Base-by-base conservation (phyloP, 2,888 invertebrate species). In the Aricia artaxerxes region DNA sequence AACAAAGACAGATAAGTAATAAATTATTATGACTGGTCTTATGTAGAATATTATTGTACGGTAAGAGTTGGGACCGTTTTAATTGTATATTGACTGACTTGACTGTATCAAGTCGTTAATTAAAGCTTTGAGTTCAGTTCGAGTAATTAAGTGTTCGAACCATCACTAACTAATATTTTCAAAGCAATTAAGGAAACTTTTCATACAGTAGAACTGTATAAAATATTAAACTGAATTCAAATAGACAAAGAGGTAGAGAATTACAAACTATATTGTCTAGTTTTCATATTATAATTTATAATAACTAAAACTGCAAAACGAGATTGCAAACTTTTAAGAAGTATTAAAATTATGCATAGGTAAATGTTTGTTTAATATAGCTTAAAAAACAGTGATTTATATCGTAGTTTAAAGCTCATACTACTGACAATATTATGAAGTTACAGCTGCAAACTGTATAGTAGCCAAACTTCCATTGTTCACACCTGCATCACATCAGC, bases 381-480 rank as follows among this genome's bases (percentile, higher is more conserved):
- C 6, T 44, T 1, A 9, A 44, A 44, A 7, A 44, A 49, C 11
- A 9, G 11, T 49, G 49, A 49, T 49, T 49, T 49, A 11, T 57
- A 57, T 1, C 16, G 11, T 49, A 11, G 11, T 49, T 49, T 49
- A 11, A 16, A 57, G 4, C 16, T 57, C 57, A 57, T 16, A 57
- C 13, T 57, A 57, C 57, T 13, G 4, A 57, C 57, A 57, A 16
- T 16, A 49, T 49, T 49, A 57, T 4, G 4, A 57, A 57, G 4
- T 57, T 16, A 13, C 53, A 57, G 0, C 4, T 57, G 57, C 1
- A 57, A 57, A 49, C 11, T 57, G 13, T 16, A 24, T 24, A 16
- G 57, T 57, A 49, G 49, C 1, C 83, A 87, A 86, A 86, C 87
- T 85, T 85, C 73, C 60, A 75, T 78, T 78, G 78, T 78, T 44